Evolutionary conservation across 2,797 vertebrate genomes (phyloP).

Genomic region (Acanthornis magna): DNA sequence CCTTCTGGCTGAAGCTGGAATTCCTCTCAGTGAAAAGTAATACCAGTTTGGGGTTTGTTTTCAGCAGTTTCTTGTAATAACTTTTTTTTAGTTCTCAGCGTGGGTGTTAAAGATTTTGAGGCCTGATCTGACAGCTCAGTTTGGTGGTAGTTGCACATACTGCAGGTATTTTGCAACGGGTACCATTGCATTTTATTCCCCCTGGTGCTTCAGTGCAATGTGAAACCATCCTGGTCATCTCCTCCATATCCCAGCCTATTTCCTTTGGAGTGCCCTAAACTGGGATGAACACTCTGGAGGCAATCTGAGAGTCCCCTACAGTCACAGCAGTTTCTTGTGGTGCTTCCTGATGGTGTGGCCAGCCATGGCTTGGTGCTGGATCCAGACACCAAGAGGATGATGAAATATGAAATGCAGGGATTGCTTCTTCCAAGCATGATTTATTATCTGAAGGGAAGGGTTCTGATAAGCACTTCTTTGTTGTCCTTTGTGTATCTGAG

Average conservation of each 20-base stretch:
- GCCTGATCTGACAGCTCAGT: background rate
- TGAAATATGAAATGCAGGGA: background rate
- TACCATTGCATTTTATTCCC: background rate
- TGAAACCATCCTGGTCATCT: background rate
- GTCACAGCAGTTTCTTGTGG: background rate
- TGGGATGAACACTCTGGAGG: fast-evolving
- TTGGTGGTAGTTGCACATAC: background rate
- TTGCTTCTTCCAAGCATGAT: background rate
- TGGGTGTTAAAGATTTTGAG: background rate
- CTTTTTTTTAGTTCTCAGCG: background rate
- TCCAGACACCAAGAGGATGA: background rate
- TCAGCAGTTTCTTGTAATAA: background rate
- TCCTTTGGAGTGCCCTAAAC: background rate
- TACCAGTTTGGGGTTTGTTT: background rate
- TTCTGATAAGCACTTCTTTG: background rate
- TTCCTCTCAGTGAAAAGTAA: background rate
- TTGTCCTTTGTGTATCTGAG: background rate
- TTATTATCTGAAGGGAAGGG: background rate
- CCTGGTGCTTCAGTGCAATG: background rate
- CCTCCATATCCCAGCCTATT: background rate
- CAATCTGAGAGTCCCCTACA: background rate
- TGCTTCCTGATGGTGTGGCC: background rate
- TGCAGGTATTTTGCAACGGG: background rate
- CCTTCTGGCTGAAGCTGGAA: background rate
- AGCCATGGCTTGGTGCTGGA: background rate